phyloP scores from a whole-genome alignment of 2,113 vertebrate genomes.

The Pteronura brasiliensis region DNA sequence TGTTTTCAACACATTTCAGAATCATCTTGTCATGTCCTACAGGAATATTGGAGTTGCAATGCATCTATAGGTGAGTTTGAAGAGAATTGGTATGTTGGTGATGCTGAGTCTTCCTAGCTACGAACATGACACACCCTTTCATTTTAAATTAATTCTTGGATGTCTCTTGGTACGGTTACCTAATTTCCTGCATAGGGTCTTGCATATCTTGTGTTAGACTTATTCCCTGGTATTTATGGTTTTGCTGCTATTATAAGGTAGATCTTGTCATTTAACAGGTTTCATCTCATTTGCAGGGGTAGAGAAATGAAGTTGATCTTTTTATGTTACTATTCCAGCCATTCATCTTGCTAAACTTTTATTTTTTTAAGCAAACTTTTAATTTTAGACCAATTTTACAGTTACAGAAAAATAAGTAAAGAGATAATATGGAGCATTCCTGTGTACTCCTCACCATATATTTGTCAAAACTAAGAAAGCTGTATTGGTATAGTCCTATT shows the following conservation, averaged over 20 bases:
- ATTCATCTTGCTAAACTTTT: neutral
- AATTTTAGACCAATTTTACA: conserved; percentile 20
- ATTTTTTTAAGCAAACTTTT: conserved; percentile 38
- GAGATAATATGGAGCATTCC: neutral
- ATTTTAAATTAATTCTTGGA: conserved; percentile 32
- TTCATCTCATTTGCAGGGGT: conserved; percentile 26
- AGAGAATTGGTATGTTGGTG: neutral
- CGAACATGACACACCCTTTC: neutral
- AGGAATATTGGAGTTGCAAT: neutral
- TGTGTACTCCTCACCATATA: neutral
- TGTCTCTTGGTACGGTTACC: neutral
- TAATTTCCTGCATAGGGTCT: conserved; percentile 16
- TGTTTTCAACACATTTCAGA: conserved; percentile 8
- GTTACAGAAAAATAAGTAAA: conserved; percentile 9
- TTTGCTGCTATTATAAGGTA: conserved; percentile 4
- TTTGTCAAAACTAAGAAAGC: conserved; percentile 35
- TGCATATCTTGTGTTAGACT: conserved; percentile 4
- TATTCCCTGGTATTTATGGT: neutral
- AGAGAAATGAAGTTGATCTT: conserved; percentile 39
- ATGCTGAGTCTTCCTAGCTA: neutral
- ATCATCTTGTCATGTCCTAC: conserved; percentile 13
- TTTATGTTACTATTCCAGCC: neutral
- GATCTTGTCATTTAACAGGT: conserved; percentile 16
- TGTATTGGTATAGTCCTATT: neutral
- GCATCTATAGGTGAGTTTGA: conserved; percentile 27